phyloP scores from a whole-genome alignment of 1,140 invertebrate species.

The Drosophila ogumai region DNA sequence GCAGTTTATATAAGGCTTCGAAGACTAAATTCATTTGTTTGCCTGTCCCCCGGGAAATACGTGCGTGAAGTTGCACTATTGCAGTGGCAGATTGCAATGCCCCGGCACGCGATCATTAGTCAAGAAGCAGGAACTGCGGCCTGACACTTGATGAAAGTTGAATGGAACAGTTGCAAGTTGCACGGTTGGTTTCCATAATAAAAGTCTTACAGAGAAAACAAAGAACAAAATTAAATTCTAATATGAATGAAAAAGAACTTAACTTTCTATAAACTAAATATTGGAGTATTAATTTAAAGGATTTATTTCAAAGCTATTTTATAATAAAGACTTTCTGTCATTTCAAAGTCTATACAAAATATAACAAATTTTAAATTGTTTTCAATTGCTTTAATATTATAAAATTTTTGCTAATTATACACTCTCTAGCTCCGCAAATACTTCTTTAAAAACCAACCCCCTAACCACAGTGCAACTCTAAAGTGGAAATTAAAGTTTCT shows the following conservation, averaged over 20 bases:
- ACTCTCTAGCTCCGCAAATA: too few species aligned
- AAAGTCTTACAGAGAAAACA: neutral
- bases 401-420: too few species aligned
- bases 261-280: neutral
- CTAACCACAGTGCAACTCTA: neutral
- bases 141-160: constrained; percentile 67
- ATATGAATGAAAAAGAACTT: neutral
- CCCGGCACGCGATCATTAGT: constrained; percentile 82
- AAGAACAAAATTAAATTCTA: neutral
- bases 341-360: too few species aligned
- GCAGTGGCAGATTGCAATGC: constrained; percentile 62
- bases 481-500: neutral
- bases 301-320: neutral
- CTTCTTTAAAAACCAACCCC: neutral
- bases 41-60: constrained; percentile 37
- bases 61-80: constrained; percentile 62
- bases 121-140: constrained; percentile 46
- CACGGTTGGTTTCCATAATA: neutral
- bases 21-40: constrained; percentile 70
- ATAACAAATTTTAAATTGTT: too few species aligned
- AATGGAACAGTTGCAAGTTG: constrained; percentile 3
- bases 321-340: too few species aligned
- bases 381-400: too few species aligned
- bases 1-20: constrained; percentile 29
- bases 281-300: neutral